Base-by-base conservation (phyloP, 2,797 vertebrate genomes). In the Sardinella longiceps region DNA sequence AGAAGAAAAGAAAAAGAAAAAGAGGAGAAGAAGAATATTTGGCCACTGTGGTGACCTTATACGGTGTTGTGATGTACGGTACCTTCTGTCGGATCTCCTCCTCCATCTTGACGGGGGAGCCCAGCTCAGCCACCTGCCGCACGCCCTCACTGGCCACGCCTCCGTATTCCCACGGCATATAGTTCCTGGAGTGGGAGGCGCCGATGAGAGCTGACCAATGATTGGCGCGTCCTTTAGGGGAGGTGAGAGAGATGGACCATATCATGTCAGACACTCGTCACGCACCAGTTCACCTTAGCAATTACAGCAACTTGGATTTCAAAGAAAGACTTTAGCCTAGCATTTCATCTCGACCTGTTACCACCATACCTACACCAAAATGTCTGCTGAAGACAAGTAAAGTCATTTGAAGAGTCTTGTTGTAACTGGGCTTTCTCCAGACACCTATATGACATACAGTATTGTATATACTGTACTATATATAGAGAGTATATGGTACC, bases 191-290 rank as follows among this genome's bases (percentile, higher is more conserved):
- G 91, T 99, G 98, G 81, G 98, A 99, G 0, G 97, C 97, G 0
- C 98, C 98, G 5, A 99, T 99, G 89, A 99, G 96, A 0, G 98
- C 98, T 0, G 98, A 99, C 98, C 98, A 99, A 91, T 99, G 98
- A 90, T 98, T 99, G 87, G 98, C 98, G 50, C 97, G 95, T 87
- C 97, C 98, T 99, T 87, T 84, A n/a, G n/a, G 2, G 10, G 6
- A 12, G 46, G 46, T 48, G 25, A 53, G 28, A 37, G 25, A 53
- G 25, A 39, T 33, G 15, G 33, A 77, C 15, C 70, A 77, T 9
- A 77, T 15, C 5, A 39, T 77, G 37, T 11, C 15, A 77, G 70
- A 77, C 37, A 39, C 20, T 12, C 33, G 18, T 77, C 39, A 15
- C 5, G 20, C 4, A 2, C 28, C n/a, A 18, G 15, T 6, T 39